These are phyloP conservation scores for Hirundichthys speculiger DNA, from an alignment of 2,113 vertebrate species.

Conservation along the genomic window DNA sequence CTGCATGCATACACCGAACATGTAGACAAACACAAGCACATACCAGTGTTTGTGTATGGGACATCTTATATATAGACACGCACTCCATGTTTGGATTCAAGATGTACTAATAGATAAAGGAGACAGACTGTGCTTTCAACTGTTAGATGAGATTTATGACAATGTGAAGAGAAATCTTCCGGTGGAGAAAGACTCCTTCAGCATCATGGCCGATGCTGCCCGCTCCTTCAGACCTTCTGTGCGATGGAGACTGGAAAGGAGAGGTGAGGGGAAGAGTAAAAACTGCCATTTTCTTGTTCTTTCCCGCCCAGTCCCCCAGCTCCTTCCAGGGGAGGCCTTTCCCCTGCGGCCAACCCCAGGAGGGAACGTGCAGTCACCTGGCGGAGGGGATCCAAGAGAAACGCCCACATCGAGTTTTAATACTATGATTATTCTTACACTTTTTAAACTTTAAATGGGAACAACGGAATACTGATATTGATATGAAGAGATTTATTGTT, in stretches of 20 bases:
- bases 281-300: slow-evolving; percentile 78
- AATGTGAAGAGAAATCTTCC: slow-evolving; percentile 41
- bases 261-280: slow-evolving; percentile 64
- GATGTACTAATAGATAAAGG: slow-evolving; percentile 47
- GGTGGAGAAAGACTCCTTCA: slow-evolving; percentile 58
- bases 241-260: slow-evolving; percentile 45
- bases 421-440: slow-evolving; percentile 81
- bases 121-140: slow-evolving; percentile 59
- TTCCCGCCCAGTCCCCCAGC: slow-evolving; percentile 62
- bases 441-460: slow-evolving; percentile 83
- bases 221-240: slow-evolving; percentile 45
- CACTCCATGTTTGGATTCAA: slow-evolving; percentile 61
- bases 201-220: slow-evolving; percentile 44
- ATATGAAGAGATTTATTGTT: slow-evolving; percentile 78
- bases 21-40: slow-evolving; percentile 56
- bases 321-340: slow-evolving; percentile 54
- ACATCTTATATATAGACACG: slow-evolving; percentile 69
- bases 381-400: slow-evolving; percentile 54
- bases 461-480: slow-evolving; percentile 73
- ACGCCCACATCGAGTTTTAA: slow-evolving; percentile 79
- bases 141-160: slow-evolving; percentile 34
- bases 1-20: slow-evolving; percentile 69
- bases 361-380: slow-evolving; percentile 37
- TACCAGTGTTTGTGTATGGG: slow-evolving; percentile 65
- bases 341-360: slow-evolving; percentile 49